Percentiles rank a stretch among this genome's conserved stretches.
Conservation (phyloP, 2,113 vertebrate species). For the Saccopteryx leptura region DNA sequence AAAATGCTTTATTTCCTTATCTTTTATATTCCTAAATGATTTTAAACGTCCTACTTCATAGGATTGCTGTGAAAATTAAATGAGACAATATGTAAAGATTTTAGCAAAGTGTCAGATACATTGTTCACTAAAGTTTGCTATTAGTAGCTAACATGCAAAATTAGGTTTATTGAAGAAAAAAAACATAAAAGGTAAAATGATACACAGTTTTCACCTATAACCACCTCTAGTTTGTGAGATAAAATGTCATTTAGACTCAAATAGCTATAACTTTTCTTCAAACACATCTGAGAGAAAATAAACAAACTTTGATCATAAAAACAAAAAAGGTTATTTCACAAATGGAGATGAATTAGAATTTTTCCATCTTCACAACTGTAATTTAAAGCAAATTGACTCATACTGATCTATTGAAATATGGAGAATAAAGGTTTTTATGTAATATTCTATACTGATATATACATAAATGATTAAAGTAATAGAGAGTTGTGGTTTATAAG, state of each 20-base stretch:
- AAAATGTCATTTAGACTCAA: neutral
- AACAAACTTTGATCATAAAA: neutral
- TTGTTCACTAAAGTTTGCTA: neutral
- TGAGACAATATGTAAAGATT: neutral
- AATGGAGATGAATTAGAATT: neutral
- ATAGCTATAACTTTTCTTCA: neutral
- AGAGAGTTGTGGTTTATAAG: conserved; percentile 67
- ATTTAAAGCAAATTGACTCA: neutral
- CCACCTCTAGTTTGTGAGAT: neutral
- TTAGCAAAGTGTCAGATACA: neutral
- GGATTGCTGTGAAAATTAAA: neutral
- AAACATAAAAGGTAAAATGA: neutral
- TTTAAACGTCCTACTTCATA: neutral
- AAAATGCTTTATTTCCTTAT: neutral
- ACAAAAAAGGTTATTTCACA: neutral
- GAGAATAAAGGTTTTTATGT: conserved; percentile 61
- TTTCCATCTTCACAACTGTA: neutral
- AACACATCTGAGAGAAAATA: neutral
- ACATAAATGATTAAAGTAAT: conserved; percentile 65
- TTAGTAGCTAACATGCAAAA: neutral
- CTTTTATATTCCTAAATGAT: neutral
- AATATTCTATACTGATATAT: conserved; percentile 70
- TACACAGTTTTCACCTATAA: neutral
- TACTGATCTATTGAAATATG: conserved; percentile 41
- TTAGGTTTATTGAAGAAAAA: neutral